Conservation (phyloP, 2,888 invertebrate species). For the Drosophila mimetica region DNA sequence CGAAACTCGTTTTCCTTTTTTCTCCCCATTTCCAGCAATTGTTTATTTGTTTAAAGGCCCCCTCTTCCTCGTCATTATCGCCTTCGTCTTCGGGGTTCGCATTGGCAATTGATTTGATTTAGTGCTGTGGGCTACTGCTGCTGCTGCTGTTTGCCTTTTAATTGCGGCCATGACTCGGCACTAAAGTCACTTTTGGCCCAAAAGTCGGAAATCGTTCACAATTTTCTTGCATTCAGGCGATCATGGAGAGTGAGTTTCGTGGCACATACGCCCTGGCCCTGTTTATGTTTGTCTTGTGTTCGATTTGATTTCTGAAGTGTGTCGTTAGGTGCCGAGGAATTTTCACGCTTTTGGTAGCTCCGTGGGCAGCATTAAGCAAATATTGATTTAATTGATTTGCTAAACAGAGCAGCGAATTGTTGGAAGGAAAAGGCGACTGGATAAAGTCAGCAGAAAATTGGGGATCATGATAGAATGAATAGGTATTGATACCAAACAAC, state of each 20-base stretch:
- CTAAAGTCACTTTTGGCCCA: slow-evolving; percentile 30
- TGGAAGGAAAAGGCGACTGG: background rate
- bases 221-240: slow-evolving; percentile 65
- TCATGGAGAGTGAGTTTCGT: slow-evolving; percentile 29
- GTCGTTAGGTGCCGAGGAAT: slow-evolving; percentile 59
- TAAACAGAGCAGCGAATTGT: slow-evolving; percentile 47
- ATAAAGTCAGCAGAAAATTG: slow-evolving; percentile 1
- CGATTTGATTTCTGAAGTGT: slow-evolving; percentile 77
- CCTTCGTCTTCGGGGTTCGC: slow-evolving; percentile 52
- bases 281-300: slow-evolving; percentile 61
- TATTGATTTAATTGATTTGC: slow-evolving; percentile 75
- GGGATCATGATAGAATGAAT: background rate
- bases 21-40: slow-evolving; percentile 44
- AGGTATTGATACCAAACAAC: background rate
- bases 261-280: slow-evolving; percentile 55
- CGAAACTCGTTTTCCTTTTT: slow-evolving; percentile 65
- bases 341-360: slow-evolving; percentile 65
- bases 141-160: slow-evolving; percentile 78
- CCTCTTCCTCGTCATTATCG: slow-evolving; percentile 51
- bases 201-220: slow-evolving; percentile 72
- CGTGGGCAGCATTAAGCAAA: slow-evolving; percentile 56
- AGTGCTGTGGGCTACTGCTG: slow-evolving; percentile 65
- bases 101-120: slow-evolving; percentile 79
- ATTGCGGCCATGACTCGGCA: slow-evolving; percentile 67
- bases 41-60: slow-evolving; percentile 73